Evolutionary conservation across 2,113 vertebrate genomes (phyloP), one percentile per base, ranked within the genome.

Genomic region (Takifugu bimaculatus): DNA sequence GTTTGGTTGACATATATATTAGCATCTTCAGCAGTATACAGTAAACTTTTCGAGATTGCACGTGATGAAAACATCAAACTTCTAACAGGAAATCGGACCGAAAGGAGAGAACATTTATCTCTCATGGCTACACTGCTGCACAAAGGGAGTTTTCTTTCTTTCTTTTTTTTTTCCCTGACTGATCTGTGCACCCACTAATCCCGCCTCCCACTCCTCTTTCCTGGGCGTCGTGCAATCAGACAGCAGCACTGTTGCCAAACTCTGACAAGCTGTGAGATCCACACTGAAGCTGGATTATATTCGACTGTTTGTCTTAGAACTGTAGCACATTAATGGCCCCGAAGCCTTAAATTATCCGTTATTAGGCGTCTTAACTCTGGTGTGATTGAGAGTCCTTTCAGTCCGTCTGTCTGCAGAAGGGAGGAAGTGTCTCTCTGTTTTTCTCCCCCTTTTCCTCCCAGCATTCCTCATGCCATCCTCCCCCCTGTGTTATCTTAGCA

Each of bases 301-400:
- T 63, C 63, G 63, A 66, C 69, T 65, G 45, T 80, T 80, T 70
- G 57, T 84, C 60, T 85, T 62, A 55, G 64, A 67, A 64, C 26
- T 48, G 50, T 48, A 72, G 48, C 67, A 63, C 54, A 64, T 80
- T 85, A 57, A 78, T 72, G 74, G 60, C 64, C 50, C 26, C 13
- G 71, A 74, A 65, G 73, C 75, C 49, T 59, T 89, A 85, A 87
- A 89, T 90, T 77, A 91, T 87, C 80, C 12, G 32, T 87, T 87
- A 86, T 85, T 84, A 71, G 72, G 60, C 48, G 39, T 71, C 60
- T 65, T 20, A 65, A 65, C 57, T 75, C 62, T 68, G 65, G 13
- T 60, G 63, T 86, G 75, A 79, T 84, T 84, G 77, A 79, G 57
- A 77, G 53, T 68, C 72, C 63, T 72, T 80, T 82, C 39, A 72